phyloP scores from a whole-genome alignment of 2,888 invertebrate genomes.

The Netelia virgata region DNA sequence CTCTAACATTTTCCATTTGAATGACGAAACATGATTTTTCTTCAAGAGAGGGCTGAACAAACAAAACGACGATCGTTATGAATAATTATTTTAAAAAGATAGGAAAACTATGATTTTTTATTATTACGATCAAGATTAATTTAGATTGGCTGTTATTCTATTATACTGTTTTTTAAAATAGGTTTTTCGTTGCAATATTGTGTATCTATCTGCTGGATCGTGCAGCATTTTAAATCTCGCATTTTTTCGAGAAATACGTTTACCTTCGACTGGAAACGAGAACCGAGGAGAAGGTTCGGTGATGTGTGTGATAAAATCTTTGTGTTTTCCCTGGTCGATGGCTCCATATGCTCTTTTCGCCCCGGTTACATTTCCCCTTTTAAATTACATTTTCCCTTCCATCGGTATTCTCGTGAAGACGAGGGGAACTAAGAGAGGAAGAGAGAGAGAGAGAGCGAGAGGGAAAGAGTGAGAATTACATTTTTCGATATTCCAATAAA shows the following conservation, averaged over 20 bases:
- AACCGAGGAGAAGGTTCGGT: background rate
- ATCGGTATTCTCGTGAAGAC: background rate
- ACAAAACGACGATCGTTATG: no score
- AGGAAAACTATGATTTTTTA: background rate
- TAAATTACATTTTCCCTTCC: slow-evolving; percentile 47
- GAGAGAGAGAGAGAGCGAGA: slow-evolving; percentile 32
- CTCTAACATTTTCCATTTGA: no score
- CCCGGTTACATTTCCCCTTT: slow-evolving; percentile 51
- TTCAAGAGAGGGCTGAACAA: no score
- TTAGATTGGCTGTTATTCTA: no score
- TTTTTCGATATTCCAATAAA: slow-evolving; percentile 45
- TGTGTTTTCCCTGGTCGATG: slow-evolving; percentile 4
- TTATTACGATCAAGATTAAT: no score
- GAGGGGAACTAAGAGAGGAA: background rate
- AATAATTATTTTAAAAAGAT: background rate
- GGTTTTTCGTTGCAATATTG: no score
- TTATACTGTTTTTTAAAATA: no score
- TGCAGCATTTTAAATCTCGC: background rate
- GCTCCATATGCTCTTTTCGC: slow-evolving; percentile 19
- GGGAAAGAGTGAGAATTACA: slow-evolving; percentile 33
- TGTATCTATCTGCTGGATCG: background rate
- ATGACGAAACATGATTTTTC: no score
- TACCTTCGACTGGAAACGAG: background rate
- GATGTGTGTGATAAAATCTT: slow-evolving; percentile 16
- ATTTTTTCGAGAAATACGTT: slow-evolving; percentile 17